Base-by-base conservation (phyloP, 2,888 invertebrate genomes). In the Metacarcinus magister region DNA sequence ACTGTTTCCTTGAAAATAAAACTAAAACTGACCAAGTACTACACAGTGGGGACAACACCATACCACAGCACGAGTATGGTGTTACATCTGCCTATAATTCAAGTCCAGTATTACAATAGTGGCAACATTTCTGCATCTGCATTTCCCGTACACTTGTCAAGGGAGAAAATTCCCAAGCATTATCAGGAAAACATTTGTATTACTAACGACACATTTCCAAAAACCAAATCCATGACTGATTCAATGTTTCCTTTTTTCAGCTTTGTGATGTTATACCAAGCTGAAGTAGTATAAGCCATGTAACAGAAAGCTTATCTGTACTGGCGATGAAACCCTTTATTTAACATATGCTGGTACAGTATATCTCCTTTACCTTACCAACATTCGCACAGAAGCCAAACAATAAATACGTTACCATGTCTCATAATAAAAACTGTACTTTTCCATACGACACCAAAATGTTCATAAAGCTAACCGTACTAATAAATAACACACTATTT, bases 291-390 rank as follows among this genome's bases (percentile, higher is more conserved):
- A 75, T 28, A 75, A 28, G 75, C 75, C 75, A 75, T 75, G 28
- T n/a, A 75, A 75, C 75, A 75, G 75, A 75, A 75, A 75, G 75
- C 75, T 75, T 75, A 8, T 75, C 75, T 75, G 75, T 75, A 28
- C 1, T 28, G 28, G 28, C 75, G n/a, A 75, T 75, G 10, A 75
- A 75, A n/a, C 5, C n/a, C 23, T 23, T 75, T n/a, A 4, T 75
- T n/a, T n/a, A 75, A 23, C 23, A 75, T 75, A n/a, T n/a, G n/a
- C 2, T 8, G 28, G 75, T 28, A 28, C 75, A 75, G 28, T 28
- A n/a, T 28, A 75, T 75, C 75, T 75, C 28, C 75, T 75, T 75
- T 28, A 75, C 28, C 75, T 75, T 8, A 28, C 28, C 75, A n/a
- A 75, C n/a, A 28, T 28, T 28, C n/a, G 8, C n/a, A 75, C 75